Base-by-base conservation (phyloP, 2,888 invertebrate species). In the Yponomeuta evonymella region DNA sequence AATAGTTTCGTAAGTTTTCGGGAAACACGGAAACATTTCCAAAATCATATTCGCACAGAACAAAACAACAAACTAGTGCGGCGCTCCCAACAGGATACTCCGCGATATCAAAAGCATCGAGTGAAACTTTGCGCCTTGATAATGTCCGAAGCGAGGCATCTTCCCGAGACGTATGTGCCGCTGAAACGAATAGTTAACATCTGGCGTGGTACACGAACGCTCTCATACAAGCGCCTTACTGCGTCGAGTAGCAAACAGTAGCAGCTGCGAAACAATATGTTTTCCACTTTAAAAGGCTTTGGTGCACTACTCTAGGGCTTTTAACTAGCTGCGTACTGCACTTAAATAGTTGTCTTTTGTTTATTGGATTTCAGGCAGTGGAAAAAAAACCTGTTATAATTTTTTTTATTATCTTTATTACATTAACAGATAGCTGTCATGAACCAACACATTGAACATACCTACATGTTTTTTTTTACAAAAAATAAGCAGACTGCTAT, bases 201-300 rank as follows among this genome's bases (percentile, higher is more conserved):
- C 67, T 71, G 67, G 71, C 63, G 63, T 4, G 9, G 62, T 43
- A 63, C 70, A 64, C 43, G 36, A 12, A 10, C 8, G 70, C 70
- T 64, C 33, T 69, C 64, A 43, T 66, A 48, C 51, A 70, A 71
- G 63, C 70, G 70, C 71, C 72, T 72, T 29, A 43, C 33, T 48
- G 63, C 33, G 12, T 30, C n/a, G 6, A 23, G 64, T 29, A 29
- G 72, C 67, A 70, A 72, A 69, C 65, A 71, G 73, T 70, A 69
- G 62, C 74, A 71, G 72, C 72, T 74, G 74, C 62, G 65, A 67
- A 72, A 71, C 72, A 70, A 73, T 72, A 71, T 71, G 72, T 71
- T 70, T 65, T 48, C 48, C 63, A 66, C 62, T 64, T 62, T 63
- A 63, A 48, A 72, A 73, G 73, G 72, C 71, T 69, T 48, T 48